phyloP scores from a whole-genome alignment of 2,888 invertebrate species.

The Sinotaia quadrata region DNA sequence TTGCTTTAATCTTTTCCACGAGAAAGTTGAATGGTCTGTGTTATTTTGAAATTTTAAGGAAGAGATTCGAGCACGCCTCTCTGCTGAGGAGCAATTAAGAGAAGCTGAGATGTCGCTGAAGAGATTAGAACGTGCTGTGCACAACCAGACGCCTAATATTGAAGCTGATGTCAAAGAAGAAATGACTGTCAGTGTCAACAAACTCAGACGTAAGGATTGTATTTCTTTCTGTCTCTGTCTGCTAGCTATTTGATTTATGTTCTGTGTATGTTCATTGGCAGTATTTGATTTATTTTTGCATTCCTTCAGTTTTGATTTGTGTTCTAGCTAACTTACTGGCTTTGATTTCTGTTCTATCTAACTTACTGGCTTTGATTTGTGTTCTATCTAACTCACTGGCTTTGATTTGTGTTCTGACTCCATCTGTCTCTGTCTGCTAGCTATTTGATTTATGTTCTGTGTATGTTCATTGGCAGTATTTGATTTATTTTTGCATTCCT shows the following conservation, averaged over 20 bases:
- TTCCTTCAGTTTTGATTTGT: too few species aligned
- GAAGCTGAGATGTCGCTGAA: constrained; percentile 70
- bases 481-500: too few species aligned
- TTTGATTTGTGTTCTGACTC: too few species aligned
- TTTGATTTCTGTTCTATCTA: too few species aligned
- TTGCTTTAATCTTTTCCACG: too few species aligned
- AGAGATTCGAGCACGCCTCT: constrained; percentile 72
- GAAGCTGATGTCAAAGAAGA: constrained; percentile 70
- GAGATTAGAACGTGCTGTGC: constrained; percentile 71
- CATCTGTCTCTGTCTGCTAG: background rate
- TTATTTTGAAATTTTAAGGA: constrained; percentile 65
- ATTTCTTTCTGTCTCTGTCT: background rate
- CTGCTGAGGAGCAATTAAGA: constrained; percentile 70
- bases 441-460: too few species aligned
- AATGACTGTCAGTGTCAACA: constrained; percentile 73
- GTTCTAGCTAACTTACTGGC: too few species aligned
- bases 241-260: background rate
- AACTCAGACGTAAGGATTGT: constrained; percentile 70
- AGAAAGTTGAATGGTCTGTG: background rate
- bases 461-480: too few species aligned
- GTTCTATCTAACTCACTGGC: too few species aligned
- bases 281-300: too few species aligned
- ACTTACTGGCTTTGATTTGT: too few species aligned
- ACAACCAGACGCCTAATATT: constrained; percentile 59
- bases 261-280: too few species aligned